phyloP scores from a whole-genome alignment of 2,888 invertebrate genomes.

The Noctuana brunneofusca region DNA sequence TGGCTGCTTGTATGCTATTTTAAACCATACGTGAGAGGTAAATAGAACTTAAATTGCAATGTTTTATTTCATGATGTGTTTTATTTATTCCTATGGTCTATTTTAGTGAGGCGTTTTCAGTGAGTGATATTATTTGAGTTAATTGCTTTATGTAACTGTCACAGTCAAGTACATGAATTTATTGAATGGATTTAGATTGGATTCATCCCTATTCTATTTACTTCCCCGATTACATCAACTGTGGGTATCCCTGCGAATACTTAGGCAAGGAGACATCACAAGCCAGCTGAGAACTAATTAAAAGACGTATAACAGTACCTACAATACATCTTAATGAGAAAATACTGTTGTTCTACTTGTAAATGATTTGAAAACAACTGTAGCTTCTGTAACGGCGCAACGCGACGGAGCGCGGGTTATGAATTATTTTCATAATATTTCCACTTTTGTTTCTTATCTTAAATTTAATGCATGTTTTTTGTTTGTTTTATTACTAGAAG shows the following conservation, averaged over 20 bases:
- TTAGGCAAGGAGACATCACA: not conserved
- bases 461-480: too few species aligned
- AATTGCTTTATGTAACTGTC: not conserved
- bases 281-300: not conserved
- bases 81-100: not conserved
- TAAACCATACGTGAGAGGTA: not conserved
- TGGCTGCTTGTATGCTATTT: not conserved
- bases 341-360: not conserved
- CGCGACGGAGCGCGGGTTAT: not conserved
- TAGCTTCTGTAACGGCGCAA: too few species aligned
- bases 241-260: not conserved
- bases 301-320: not conserved
- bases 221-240: not conserved
- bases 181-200: too few species aligned
- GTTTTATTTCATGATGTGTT: not conserved
- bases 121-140: not conserved
- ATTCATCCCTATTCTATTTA: not conserved
- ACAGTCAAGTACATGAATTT: not conserved
- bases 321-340: not conserved
- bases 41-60: not conserved
- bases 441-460: too few species aligned
- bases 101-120: not conserved
- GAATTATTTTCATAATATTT: too few species aligned
- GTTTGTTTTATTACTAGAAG: too few species aligned
- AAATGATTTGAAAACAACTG: not conserved